phyloP scores from a whole-genome alignment of 2,113 vertebrate genomes.

The Syngnathus floridae region DNA sequence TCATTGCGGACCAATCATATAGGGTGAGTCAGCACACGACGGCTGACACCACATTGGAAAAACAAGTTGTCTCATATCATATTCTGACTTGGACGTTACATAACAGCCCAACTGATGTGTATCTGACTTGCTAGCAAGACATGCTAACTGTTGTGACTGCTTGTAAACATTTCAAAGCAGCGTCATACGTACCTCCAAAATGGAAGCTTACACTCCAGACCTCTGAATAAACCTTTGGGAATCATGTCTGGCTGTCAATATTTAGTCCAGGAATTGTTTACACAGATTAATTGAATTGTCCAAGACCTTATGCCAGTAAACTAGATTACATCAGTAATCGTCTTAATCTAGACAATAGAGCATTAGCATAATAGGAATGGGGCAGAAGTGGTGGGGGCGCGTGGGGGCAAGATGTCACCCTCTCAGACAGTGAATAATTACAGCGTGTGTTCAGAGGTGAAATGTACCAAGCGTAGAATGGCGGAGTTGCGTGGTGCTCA shows the following conservation, averaged over 20 bases:
- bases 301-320: constrained; percentile 40
- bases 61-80: not conserved
- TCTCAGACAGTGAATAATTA: constrained; percentile 33
- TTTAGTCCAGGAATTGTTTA: constrained; percentile 28
- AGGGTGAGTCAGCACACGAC: constrained; percentile 76
- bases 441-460: constrained; percentile 40
- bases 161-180: too few species aligned
- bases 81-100: too few species aligned
- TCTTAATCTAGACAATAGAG: constrained; percentile 49
- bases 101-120: too few species aligned
- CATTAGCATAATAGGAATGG: constrained; percentile 30
- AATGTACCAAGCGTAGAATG: constrained; percentile 41
- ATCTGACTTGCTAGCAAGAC: too few species aligned
- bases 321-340: constrained; percentile 58
- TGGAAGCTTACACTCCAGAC: constrained; percentile 27
- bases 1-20: constrained; percentile 97
- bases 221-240: constrained; percentile 27
- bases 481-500: constrained; percentile 39
- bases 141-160: too few species aligned
- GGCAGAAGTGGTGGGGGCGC: not conserved
- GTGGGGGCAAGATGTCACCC: constrained; percentile 38
- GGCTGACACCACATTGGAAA: not conserved
- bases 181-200: too few species aligned
- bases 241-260: constrained; percentile 15
- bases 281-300: constrained; percentile 32